phyloP scores from a whole-genome alignment of 2,888 invertebrate genomes.

The Stenurella melanura region DNA sequence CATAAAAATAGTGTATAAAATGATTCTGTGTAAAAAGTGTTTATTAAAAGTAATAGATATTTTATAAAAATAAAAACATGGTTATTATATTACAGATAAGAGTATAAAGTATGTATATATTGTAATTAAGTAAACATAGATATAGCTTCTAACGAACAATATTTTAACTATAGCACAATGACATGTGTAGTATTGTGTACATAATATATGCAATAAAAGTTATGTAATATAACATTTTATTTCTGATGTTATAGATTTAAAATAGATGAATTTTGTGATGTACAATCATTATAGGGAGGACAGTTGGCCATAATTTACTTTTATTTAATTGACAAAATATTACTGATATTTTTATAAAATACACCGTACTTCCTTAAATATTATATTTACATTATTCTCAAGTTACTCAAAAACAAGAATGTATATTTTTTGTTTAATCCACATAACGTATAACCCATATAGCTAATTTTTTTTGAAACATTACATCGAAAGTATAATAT shows the following conservation, averaged over 20 bases:
- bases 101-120: conserved; percentile 35
- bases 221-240: conserved; percentile 60
- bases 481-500: too few species aligned
- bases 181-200: conserved; percentile 12
- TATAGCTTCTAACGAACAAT: conserved; percentile 29
- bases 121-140: conserved; percentile 37
- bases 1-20: background rate
- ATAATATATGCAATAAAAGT: conserved; percentile 58
- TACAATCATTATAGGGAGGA: conserved; percentile 65
- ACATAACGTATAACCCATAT: too few species aligned
- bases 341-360: too few species aligned
- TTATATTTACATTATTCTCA: too few species aligned
- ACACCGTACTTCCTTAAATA: too few species aligned
- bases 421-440: too few species aligned
- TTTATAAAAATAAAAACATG: conserved; percentile 28
- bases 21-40: conserved; percentile 14
- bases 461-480: too few species aligned
- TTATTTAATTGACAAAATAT: conserved; percentile 13
- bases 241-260: conserved; percentile 55
- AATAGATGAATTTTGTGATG: conserved; percentile 61
- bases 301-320: conserved; percentile 52
- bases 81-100: background rate
- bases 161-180: conserved; percentile 36
- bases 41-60: conserved; percentile 18
- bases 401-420: too few species aligned